Evolutionary conservation across 2,797 vertebrate species (phyloP).

Genomic region (Coregonus sp.): DNA sequence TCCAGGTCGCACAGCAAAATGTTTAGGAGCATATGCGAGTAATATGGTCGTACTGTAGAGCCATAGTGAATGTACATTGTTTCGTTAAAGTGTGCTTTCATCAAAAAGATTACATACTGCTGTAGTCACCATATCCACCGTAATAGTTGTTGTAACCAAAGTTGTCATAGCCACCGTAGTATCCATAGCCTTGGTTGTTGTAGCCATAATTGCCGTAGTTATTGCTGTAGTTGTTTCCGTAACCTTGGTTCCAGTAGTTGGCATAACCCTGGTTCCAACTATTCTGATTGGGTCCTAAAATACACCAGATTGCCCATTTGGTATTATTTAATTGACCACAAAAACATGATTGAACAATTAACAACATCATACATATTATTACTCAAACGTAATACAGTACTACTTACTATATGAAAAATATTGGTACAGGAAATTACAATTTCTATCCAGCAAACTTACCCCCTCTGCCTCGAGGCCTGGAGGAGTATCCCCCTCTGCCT

Average conservation of each 20-base stretch:
- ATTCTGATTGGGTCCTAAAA: constrained; percentile 90
- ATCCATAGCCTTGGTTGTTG: constrained; percentile 89
- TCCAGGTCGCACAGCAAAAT: no score
- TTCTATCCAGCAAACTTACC: constrained; percentile 71
- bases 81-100: constrained; percentile 46
- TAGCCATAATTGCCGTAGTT: constrained; percentile 87
- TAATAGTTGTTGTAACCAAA: constrained; percentile 99
- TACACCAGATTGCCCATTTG: background rate
- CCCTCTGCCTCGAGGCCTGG: constrained; percentile 90
- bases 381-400: background rate
- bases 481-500: constrained; percentile 86
- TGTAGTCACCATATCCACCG: constrained; percentile 96
- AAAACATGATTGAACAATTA: background rate
- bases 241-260: constrained; percentile 98
- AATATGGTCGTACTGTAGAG: no score
- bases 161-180: constrained; percentile 90
- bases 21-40: no score
- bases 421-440: background rate
- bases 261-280: constrained; percentile 98
- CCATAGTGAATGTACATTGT: no score
- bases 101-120: constrained; percentile 83
- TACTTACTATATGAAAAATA: background rate
- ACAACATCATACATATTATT: background rate
- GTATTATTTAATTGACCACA: background rate
- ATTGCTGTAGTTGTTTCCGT: constrained; percentile 75